These are phyloP conservation scores for Corapipo altera DNA, from an alignment of 2,113 vertebrate genomes.

Conservation along the genomic window DNA sequence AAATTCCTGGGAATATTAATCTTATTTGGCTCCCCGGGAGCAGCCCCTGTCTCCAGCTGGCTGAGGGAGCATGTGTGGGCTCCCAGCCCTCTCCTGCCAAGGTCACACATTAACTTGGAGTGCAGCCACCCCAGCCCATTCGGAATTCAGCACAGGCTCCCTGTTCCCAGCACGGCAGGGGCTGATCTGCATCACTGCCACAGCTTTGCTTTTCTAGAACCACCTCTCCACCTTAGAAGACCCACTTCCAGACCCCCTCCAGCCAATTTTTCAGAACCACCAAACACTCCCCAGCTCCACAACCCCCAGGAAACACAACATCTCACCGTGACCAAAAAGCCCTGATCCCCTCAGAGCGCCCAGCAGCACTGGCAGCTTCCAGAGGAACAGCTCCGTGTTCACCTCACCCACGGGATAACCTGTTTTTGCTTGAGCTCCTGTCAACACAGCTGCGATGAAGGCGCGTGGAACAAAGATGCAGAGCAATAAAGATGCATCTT, in stretches of 20 bases:
- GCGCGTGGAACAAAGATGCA: background rate
- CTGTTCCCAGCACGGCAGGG: background rate
- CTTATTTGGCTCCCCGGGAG: background rate
- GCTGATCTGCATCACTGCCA: background rate
- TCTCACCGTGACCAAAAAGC: background rate
- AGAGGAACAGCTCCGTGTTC: background rate
- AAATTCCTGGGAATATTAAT: background rate
- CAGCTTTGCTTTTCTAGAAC: background rate
- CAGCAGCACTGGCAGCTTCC: background rate
- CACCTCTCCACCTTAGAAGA: background rate
- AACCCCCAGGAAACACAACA: background rate
- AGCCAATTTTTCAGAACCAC: background rate
- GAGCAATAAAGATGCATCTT: background rate
- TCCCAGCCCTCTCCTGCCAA: background rate
- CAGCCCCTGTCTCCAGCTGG: background rate
- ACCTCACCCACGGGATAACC: slow-evolving; percentile 21
- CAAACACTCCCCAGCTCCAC: background rate
- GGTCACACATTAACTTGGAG: slow-evolving; percentile 48
- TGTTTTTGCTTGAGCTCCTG: background rate
- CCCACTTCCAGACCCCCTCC: background rate
- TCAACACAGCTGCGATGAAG: slow-evolving; percentile 48
- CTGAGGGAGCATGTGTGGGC: rapidly evolving
- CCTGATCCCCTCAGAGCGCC: background rate
- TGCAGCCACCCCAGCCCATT: background rate
- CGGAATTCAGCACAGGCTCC: background rate